These are phyloP conservation scores for Calidris pygmaea DNA, from an alignment of 2,113 vertebrate species.

Conservation along the genomic window DNA sequence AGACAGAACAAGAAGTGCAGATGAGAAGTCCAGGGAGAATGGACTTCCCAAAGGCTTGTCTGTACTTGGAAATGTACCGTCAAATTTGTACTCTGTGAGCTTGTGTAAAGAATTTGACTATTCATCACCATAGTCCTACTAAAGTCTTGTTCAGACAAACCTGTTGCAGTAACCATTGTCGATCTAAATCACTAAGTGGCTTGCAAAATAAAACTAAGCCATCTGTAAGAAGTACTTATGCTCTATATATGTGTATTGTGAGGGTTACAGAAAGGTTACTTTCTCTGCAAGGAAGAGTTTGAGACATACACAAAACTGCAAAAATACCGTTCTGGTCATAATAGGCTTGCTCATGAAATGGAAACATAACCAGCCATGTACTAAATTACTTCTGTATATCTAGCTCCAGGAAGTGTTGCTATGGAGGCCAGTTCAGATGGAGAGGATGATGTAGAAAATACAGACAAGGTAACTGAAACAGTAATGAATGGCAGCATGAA, in stretches of 20 bases:
- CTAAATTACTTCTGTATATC: not conserved
- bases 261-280: not conserved
- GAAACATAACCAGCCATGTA: not conserved
- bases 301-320: not conserved
- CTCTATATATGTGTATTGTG: not conserved
- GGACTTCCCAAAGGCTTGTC: not conserved
- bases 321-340: not conserved
- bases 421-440: constrained; percentile 81
- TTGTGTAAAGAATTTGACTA: not conserved
- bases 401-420: constrained; percentile 74
- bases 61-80: not conserved
- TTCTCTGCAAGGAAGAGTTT: not conserved
- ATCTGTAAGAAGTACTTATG: not conserved
- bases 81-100: not conserved
- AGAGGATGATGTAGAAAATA: constrained; percentile 84
- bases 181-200: not conserved
- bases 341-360: not conserved
- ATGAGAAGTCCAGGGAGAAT: not conserved
- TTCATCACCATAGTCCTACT: rapidly evolving
- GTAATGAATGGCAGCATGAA: constrained; percentile 99
- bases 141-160: not conserved
- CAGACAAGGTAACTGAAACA: constrained; percentile 96
- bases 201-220: not conserved
- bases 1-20: not conserved
- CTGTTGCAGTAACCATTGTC: not conserved